Percentiles rank a stretch among this genome's conserved stretches.
Conservation (phyloP, 2,797 vertebrate species). For the Sebastes matsubarae region DNA sequence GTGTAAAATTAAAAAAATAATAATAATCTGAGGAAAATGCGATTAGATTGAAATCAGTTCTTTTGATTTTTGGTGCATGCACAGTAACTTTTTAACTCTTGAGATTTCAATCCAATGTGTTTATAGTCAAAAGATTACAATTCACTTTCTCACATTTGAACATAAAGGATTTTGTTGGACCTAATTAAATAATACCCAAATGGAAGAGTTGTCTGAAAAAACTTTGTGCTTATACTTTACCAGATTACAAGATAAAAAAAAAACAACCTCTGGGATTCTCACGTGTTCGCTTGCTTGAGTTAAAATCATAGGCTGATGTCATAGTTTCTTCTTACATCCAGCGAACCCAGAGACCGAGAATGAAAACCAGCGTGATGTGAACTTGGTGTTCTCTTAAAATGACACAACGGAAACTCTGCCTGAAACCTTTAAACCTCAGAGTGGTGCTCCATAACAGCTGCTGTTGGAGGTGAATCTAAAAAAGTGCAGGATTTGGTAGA, state of each 20-base stretch:
- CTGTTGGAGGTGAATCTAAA: conserved; percentile 15
- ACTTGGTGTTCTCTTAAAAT: conserved; percentile 45
- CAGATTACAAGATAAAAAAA: conserved; percentile 6
- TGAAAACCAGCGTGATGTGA: conserved; percentile 50
- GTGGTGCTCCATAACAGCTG: neutral
- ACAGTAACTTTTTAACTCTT: conserved; percentile 47
- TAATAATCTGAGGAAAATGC: conserved; percentile 6
- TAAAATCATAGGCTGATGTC: conserved; percentile 72
- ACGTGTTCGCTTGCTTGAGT: conserved; percentile 55
- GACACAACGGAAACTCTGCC: conserved; percentile 66
- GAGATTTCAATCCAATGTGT: conserved; percentile 12
- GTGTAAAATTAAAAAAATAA: conserved; percentile 39
- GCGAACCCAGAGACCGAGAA: conserved; percentile 55
- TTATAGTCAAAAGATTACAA: neutral
- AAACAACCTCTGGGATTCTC: conserved; percentile 11
- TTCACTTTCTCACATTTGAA: conserved; percentile 19
- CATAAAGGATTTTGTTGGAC: conserved; percentile 27
- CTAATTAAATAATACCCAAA: conserved; percentile 38
- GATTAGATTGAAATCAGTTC: conserved; percentile 26
- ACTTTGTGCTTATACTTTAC: conserved; percentile 43
- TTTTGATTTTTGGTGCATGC: conserved; percentile 65
- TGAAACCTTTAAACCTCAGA: conserved; percentile 46
- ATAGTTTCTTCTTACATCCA: conserved; percentile 56
- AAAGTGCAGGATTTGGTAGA: neutral
- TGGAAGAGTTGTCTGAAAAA: conserved; percentile 41